These are phyloP conservation scores for Ischnura elegans DNA, from an alignment of 2,888 invertebrate species.

Conservation along the genomic window DNA sequence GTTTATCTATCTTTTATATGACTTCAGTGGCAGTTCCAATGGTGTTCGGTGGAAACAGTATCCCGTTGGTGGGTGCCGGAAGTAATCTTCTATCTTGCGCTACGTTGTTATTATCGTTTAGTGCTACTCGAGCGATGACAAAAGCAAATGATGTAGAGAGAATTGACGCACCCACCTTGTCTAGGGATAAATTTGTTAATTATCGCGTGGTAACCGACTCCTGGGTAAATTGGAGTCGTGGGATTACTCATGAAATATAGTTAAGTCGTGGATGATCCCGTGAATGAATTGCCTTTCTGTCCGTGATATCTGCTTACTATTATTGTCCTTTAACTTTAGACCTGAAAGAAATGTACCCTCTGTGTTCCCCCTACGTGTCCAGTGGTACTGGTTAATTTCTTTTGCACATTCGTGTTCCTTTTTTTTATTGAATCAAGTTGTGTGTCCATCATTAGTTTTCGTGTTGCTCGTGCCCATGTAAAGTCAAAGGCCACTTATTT, in stretches of 20 bases:
- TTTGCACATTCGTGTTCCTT: too few relatives aligned
- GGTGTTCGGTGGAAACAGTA: neutral
- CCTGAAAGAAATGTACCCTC: neutral
- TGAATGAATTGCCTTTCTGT: too few relatives aligned
- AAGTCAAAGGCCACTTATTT: too few relatives aligned
- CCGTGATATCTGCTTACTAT: too few relatives aligned
- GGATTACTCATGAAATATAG: too few relatives aligned
- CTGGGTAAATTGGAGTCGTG: too few relatives aligned
- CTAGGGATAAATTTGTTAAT: neutral
- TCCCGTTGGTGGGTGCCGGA: neutral
- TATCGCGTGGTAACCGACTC: neutral
- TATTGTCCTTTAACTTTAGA: neutral
- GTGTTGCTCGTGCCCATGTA: too few relatives aligned
- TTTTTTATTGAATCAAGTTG: too few relatives aligned
- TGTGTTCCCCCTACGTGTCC: too few relatives aligned
- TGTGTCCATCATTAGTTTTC: too few relatives aligned
- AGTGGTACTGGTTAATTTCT: too few relatives aligned
- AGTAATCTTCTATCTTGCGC: neutral
- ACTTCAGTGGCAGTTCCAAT: neutral
- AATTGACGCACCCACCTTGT: neutral
- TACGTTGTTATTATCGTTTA: neutral
- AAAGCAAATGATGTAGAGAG: neutral
- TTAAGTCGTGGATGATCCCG: too few relatives aligned
- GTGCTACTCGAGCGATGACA: neutral
- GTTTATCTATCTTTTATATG: neutral